Evolutionary conservation across 1,140 invertebrate genomes (phyloP).

Genomic region (Macrostomum lignano): DNA sequence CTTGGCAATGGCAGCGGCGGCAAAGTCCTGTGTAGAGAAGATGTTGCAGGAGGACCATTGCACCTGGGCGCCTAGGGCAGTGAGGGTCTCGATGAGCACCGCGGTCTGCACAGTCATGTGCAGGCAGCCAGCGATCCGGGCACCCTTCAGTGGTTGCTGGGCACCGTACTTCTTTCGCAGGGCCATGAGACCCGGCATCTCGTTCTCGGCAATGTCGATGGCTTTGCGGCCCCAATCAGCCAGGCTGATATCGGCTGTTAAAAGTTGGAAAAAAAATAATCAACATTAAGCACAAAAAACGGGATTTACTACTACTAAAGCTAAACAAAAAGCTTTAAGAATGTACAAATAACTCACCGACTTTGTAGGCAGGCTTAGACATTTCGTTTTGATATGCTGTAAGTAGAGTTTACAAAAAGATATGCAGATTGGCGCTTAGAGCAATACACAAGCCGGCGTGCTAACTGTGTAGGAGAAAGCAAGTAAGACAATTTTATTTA

Average conservation of each 20-base stretch:
- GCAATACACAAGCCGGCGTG: too few species aligned
- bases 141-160: constrained; percentile 59
- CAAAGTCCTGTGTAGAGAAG: constrained; percentile 39
- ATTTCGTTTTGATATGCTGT: too few species aligned
- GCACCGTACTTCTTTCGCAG: constrained; percentile 64
- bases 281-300: too few species aligned
- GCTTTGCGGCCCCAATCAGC: constrained; percentile 84
- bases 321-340: too few species aligned
- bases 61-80: constrained; percentile 76
- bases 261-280: too few species aligned
- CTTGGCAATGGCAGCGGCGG: constrained; percentile 85
- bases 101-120: constrained; percentile 99
- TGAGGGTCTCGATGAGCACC: constrained; percentile 81
- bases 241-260: constrained; percentile 45
- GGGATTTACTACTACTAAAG: too few species aligned
- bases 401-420: too few species aligned
- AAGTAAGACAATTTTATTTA: too few species aligned
- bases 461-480: too few species aligned
- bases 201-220: constrained; percentile 82
- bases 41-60: constrained; percentile 96
- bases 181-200: constrained; percentile 93
- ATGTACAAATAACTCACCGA: too few species aligned
- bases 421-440: too few species aligned
- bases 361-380: too few species aligned
- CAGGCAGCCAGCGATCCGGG: constrained; percentile 76